Base-by-base conservation (phyloP, 2,113 vertebrate species). In the Cinclus cinclus region DNA sequence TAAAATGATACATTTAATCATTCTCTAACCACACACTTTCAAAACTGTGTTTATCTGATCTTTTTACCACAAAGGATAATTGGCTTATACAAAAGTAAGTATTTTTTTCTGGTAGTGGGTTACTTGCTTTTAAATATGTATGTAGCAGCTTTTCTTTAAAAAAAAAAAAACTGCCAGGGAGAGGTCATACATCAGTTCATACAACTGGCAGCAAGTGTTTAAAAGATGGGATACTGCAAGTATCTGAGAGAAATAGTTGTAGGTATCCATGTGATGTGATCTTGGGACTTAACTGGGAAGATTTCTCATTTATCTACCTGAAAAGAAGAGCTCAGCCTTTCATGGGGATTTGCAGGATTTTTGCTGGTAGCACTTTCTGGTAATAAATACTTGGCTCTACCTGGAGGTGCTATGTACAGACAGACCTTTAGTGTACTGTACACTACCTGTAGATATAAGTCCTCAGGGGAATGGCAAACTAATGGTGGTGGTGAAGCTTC, bases 61-160 rank as follows among this genome's bases (percentile, higher is more conserved):
- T 69, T 88, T 90, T 89, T 90, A 59, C 75, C 0, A 3, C 46
- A 65, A 60, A 71, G 60, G 41, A 55, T 91, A 92, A 87, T 83
- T 89, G 77, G 37, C 56, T 93, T 83, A 30, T 79, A 71, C 11
- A 76, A 83, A 91, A 59, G 18, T 1, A 79, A 83, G 50, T 74
- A n/a, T 87, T 95, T 94, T 94, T 52, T 91, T 87, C 85, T 75
- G 75, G n/a, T 78, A 73, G 65, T 0, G 1, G 39, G 7, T 87
- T 96, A 31, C 79, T 92, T 92, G 60, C 80, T 84, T 94, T 87
- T 88, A 68, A 68, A 53, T 60, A 62, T 85, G 20, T 33, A 88
- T 88, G 69, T 60, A 64, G 56, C 60, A 87, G 63, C 63, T 89
- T 90, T 94, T 60, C 81, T 94, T 96, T 90, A 19, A 19, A 20